Base-by-base conservation (phyloP, 2,113 vertebrate genomes). In the Cavia porcellus region DNA sequence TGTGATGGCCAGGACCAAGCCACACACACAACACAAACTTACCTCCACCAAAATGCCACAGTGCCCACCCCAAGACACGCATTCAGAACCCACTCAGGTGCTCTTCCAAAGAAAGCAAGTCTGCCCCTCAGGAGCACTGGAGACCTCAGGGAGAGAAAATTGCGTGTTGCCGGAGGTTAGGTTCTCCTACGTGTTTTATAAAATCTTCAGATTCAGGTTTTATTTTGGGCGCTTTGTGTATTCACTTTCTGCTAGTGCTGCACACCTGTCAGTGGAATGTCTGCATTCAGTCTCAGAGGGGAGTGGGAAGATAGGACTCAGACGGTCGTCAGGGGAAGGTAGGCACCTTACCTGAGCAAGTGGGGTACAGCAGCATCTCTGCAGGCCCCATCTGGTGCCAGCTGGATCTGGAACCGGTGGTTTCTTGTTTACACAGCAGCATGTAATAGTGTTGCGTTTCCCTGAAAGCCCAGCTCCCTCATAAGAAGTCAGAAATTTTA, bases 401-500 rank as follows among this genome's bases (percentile, higher is more conserved):
- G 7, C 13, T 3, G 1, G 30, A 19, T 30, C 28, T 20, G 38
- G n/a, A 81, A 12, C n/a, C 5, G 3, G 3, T 4, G 19, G 45
- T 84, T 68, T 22, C 64, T 59, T 25, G 42, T 28, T 66, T 80
- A 66, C 59, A 45, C n/a, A 7, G 55, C n/a, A 10, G 47, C 45
- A 24, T 50, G 79, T 15, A 3, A 35, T 61, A 50, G 42, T 17
- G 12, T 12, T 17, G 52, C 28, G 85, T 59, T 61, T 47, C 22
- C 38, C 84, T 79, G 20, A 25, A 93, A 92, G 77, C 94, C 92
- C 91, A 96, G 15, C 30, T 91, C 32, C 86, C 57, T 45, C 83
- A 25, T 55, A 87, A 87, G 22, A 82, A 19, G 81, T 91, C 52
- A 82, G 70, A 79, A 61, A 61, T 72, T 86, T 87, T 88, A 61